Conservation (phyloP, 2,888 invertebrate species). For the Coenonympha arcania region DNA sequence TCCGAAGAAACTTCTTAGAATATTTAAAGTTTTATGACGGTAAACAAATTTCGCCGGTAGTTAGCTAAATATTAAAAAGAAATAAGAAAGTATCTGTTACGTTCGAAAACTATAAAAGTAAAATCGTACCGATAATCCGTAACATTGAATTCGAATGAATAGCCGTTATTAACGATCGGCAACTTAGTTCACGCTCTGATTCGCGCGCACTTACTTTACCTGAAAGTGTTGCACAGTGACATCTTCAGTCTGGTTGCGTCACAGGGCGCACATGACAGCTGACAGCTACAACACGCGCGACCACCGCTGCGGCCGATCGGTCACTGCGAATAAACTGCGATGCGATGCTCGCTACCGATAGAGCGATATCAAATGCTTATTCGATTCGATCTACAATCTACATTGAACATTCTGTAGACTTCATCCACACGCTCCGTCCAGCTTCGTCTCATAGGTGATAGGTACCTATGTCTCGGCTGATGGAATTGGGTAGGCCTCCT, state of each 20-base stretch:
- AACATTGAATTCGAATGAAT: conserved; percentile 8
- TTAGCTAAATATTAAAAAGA: background rate
- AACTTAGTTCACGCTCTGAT: conserved; percentile 28
- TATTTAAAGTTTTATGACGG: no score
- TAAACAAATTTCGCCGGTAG: background rate
- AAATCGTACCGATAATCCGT: conserved; percentile 7
- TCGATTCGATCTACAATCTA: no score
- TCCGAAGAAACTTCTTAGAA: no score
- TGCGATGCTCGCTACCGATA: conserved; percentile 15
- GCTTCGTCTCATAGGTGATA: no score
- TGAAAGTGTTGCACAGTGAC: conserved; percentile 38
- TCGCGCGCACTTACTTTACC: conserved; percentile 37
- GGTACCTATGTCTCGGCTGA: no score
- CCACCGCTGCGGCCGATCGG: conserved; percentile 30
- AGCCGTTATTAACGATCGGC: conserved; percentile 1
- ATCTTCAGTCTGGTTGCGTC: conserved; percentile 33
- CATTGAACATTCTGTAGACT: no score
- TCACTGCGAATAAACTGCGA: conserved; percentile 28
- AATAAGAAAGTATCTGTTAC: background rate
- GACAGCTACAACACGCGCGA: conserved; percentile 30
- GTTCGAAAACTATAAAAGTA: background rate
- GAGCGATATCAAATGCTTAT: background rate
- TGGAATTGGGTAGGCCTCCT: no score
- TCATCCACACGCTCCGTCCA: no score
- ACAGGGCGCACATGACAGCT: conserved; percentile 30